Evolutionary conservation across 2,888 invertebrate species (phyloP), one percentile per base, ranked within the genome.

Genomic region (Itoplectis maculator): DNA sequence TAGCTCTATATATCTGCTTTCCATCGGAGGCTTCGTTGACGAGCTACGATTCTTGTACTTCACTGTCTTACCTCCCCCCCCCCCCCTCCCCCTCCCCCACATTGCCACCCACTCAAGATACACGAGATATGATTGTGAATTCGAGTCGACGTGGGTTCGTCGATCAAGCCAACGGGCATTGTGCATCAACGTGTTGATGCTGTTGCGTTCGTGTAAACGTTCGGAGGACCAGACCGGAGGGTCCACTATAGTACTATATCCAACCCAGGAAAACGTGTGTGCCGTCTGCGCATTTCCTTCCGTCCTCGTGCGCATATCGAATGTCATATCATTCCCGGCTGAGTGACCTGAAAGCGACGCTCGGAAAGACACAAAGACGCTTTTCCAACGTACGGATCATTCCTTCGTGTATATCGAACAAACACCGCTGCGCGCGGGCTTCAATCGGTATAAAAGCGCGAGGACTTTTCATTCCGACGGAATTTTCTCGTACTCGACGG

Each of bases 41-140:
- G n/a, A 65, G 45, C 23, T 45, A 2, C 65, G 65, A 23, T 20
- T 65, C 65, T 20, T 20, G 23, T 29, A n/a, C 20, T 65, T 65
- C 65, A 23, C 23, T 65, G 23, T 65, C 65, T 65, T 42, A n/a
- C n/a, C n/a, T n/a, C n/a, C 20, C 13, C 29, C 29, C 29, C 5
- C 29, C 29, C 5, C 29, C 3, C 5, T 29, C 29, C 29, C 29
- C 29, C 29, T 2, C 29, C 29, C 2, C 29, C 29, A 2, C 5
- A 2, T 29, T 11, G 23, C 65, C 11, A 45, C n/a, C 2, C n/a
- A 6, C 49, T 23, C 42, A 65, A 15, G 42, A 23, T 65, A 5
- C 23, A 20, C 13, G 11, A 15, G 23, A 65, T 45, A 23, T 20
- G 7, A 65, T 65, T 65, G 65, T 45, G 6, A 65, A 35, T 20